A percentile compares a stretch with the other conserved stretches of the same genome.
Evolutionary conservation across 2,888 invertebrate species (phyloP).

Genomic region (Eristalinus sepulchralis): DNA sequence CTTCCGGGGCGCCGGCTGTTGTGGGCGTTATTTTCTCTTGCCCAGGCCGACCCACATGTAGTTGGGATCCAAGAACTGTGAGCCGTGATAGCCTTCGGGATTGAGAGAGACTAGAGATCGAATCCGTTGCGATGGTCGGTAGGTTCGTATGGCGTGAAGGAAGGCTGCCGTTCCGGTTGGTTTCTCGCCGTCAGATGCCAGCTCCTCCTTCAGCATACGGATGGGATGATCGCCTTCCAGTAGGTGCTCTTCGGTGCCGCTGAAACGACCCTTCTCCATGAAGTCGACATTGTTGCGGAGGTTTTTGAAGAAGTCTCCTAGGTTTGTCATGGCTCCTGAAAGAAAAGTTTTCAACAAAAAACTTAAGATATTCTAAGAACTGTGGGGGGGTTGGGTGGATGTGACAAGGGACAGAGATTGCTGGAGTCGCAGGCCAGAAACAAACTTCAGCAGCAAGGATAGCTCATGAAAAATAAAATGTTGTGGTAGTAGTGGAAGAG

Average conservation of each 20-base stretch:
- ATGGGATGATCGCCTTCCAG: conserved; percentile 78
- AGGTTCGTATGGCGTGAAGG: conserved; percentile 80
- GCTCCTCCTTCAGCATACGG: conserved; percentile 74
- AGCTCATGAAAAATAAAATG: no score
- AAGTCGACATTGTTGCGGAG: conserved; percentile 78
- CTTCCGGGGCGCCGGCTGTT: background rate
- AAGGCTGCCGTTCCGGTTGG: conserved; percentile 79
- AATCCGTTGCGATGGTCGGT: conserved; percentile 81
- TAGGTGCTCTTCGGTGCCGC: conserved; percentile 74
- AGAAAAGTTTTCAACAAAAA: conserved; percentile 34
- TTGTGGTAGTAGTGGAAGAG: no score
- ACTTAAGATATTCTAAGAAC: conserved; percentile 16
- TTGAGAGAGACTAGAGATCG: conserved; percentile 84
- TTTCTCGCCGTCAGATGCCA: conserved; percentile 33
- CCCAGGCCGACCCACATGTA: conserved; percentile 86
- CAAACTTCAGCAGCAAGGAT: no score
- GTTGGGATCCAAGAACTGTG: conserved; percentile 85
- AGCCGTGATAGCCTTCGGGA: conserved; percentile 83
- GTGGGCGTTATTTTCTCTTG: conserved; percentile 72
- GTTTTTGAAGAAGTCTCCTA: conserved; percentile 79
- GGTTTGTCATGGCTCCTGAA: conserved; percentile 79
- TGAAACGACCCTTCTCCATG: conserved; percentile 76
- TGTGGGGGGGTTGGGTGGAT: background rate
- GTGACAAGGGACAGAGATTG: no score
- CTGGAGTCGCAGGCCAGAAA: no score